Conservation (phyloP, 1,140 invertebrate genomes). For the Calephelis virginiensis region DNA sequence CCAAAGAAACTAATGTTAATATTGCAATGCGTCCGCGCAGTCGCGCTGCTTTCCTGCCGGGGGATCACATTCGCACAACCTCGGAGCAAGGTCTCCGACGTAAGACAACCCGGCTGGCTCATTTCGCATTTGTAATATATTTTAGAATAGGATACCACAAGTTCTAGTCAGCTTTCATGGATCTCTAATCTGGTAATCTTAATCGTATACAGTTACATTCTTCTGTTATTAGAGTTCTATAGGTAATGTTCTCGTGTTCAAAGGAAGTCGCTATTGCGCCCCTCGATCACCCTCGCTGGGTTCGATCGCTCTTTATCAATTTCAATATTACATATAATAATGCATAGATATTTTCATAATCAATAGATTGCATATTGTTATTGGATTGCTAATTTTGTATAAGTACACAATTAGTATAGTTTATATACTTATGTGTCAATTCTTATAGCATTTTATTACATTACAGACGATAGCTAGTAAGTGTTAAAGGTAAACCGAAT, state of each 20-base stretch:
- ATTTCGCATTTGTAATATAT: slow-evolving; percentile 49
- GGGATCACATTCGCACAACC: slow-evolving; percentile 53
- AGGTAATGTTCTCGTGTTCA: slow-evolving; percentile 66
- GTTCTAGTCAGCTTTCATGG: slow-evolving; percentile 73
- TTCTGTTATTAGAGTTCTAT: slow-evolving; percentile 60
- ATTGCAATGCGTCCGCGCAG: slow-evolving; percentile 36
- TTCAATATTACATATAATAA: slow-evolving; percentile 45
- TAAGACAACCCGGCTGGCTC: slow-evolving; percentile 31
- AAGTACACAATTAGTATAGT: slow-evolving; percentile 79
- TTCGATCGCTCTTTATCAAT: slow-evolving; percentile 45
- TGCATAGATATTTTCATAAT: slow-evolving; percentile 75
- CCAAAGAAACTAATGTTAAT: slow-evolving; percentile 56
- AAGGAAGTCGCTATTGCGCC: slow-evolving; percentile 26
- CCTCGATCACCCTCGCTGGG: slow-evolving; percentile 23
- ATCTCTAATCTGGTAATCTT: slow-evolving; percentile 67
- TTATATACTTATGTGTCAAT: slow-evolving; percentile 81
- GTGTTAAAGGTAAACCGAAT: slow-evolving; percentile 69
- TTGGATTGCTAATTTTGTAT: slow-evolving; percentile 77
- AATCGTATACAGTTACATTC: slow-evolving; percentile 53
- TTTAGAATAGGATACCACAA: slow-evolving; percentile 66
- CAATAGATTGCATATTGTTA: slow-evolving; percentile 75
- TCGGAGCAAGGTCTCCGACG: slow-evolving; percentile 28
- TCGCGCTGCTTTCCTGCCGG: slow-evolving; percentile 28
- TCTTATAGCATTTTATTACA: slow-evolving; percentile 78
- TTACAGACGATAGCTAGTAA: slow-evolving; percentile 74